Percentiles rank a stretch among this genome's conserved stretches.
Evolutionary conservation across 1,140 invertebrate genomes (phyloP).

Genomic region (Bombus confusus): DNA sequence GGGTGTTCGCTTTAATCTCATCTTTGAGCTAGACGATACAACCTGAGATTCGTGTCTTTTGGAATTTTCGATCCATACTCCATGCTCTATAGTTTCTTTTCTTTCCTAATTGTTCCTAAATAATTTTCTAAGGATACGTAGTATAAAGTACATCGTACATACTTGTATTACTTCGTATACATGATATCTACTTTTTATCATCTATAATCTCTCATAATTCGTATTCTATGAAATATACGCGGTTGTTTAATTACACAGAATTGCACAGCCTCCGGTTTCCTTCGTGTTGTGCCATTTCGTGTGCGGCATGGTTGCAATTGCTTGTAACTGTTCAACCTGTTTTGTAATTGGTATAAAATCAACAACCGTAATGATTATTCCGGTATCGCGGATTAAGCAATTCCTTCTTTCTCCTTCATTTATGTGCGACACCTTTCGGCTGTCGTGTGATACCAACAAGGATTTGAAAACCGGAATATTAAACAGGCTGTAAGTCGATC

Average conservation of each 20-base stretch:
- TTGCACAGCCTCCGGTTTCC: background rate
- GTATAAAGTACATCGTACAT: no score
- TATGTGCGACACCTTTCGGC: background rate
- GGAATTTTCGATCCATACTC: background rate
- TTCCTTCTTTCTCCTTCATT: background rate
- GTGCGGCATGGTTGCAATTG: background rate
- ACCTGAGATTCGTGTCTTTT: background rate
- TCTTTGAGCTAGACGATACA: no score
- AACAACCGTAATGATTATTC: constrained; percentile 10
- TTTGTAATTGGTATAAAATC: constrained; percentile 11
- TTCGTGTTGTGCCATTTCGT: background rate
- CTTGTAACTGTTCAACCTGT: constrained; percentile 17
- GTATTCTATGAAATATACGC: background rate
- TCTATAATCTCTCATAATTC: background rate
- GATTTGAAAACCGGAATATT: background rate
- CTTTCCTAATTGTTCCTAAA: no score
- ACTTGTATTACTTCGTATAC: background rate
- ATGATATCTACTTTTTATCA: background rate
- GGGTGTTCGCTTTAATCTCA: background rate
- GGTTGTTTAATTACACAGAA: constrained; percentile 21
- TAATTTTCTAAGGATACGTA: no score
- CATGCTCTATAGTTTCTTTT: background rate
- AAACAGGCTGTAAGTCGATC: background rate
- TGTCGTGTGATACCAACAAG: background rate
- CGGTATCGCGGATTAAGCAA: background rate